Evolutionary conservation across 2,113 vertebrate genomes (phyloP), one percentile per base, ranked within the genome.

Genomic region (Myiopsitta monachus): DNA sequence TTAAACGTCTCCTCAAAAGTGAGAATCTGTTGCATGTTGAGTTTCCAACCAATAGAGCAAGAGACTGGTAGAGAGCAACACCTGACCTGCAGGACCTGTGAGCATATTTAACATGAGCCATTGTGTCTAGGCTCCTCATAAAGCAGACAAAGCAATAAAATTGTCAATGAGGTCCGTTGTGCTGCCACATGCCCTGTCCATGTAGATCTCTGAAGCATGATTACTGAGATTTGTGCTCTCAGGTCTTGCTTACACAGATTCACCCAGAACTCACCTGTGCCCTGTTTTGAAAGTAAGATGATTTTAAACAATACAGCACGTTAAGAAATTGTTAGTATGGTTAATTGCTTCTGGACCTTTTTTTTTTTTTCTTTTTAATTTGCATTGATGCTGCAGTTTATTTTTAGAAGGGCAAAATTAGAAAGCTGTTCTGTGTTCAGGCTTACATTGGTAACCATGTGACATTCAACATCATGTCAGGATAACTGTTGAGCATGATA

Each of bases 21-120:
- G 17, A 76, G 18, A 59, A 59, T 36, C 22, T 11, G 1, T 28
- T 4, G 18, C 6, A 17, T 0, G 1, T 2, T 41, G 8, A 70
- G 17, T 92, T 94, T 83, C n/a, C 44, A 88, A 33, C 7, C 26
- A 82, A 75, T 31, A 54, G 10, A 74, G 17, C 13, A 68, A 54
- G 55, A 67, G 11, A 38, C 5, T 61, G 14, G 12, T 18, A 52
- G 47, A 52, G 8, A 90, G 38, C 15, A 75, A 85, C 19, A 64
- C 8, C 30, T 86, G 63, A 36, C 33, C 38, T 67, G 39, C 19
- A 61, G 14, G 23, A 44, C 3, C 31, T 76, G 14, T 55, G 39
- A 73, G 18, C 3, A 19, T 10, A 54, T 38, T 54, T 44, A 72
- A 54, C 7, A 30, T 3, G 7, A 61, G 10, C 15, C 9, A 39